Conservation (phyloP, 2,113 vertebrate species). For the Chionomys nivalis region DNA sequence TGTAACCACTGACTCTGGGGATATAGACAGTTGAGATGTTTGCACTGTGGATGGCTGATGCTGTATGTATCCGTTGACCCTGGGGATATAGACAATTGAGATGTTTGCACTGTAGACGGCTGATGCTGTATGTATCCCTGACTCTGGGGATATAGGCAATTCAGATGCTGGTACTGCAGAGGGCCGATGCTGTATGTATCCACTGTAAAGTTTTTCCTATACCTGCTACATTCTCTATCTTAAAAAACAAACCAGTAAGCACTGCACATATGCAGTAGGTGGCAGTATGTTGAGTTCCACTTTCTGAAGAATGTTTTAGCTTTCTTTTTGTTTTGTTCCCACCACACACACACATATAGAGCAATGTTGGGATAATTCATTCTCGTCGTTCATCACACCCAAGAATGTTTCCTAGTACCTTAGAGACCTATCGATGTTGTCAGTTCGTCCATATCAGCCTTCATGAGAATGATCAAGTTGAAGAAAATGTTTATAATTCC, state of each 20-base stretch:
- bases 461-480: background rate
- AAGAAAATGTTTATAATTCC: background rate
- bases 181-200: no score
- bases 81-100: no score
- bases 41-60: no score
- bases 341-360: background rate
- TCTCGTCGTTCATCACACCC: background rate
- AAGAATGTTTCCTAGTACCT: background rate
- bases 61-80: no score
- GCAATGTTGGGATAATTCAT: background rate
- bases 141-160: no score
- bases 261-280: background rate
- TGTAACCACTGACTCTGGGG: background rate
- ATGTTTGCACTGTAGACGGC: no score
- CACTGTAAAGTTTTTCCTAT: background rate
- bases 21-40: no score
- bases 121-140: background rate
- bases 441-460: background rate
- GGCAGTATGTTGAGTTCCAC: background rate
- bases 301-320: background rate
- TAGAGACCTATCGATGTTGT: background rate
- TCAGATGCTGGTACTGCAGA: no score
- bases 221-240: background rate
- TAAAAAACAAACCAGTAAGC: background rate
- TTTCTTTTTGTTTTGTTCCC: no score